Base-by-base conservation (phyloP, 2,888 invertebrate genomes). In the Chloroclystis v-ata region DNA sequence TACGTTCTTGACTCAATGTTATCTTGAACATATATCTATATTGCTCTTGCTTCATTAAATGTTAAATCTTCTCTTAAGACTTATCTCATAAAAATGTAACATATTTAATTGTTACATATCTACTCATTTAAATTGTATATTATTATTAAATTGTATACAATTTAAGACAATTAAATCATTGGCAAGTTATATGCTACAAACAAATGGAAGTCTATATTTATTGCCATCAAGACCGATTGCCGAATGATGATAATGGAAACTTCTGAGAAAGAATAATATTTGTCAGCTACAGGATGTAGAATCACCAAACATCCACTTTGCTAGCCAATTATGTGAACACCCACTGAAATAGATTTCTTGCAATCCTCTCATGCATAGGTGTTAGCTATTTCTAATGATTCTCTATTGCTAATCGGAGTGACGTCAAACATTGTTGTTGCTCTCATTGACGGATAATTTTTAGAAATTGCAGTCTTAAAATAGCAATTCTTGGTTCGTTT, bases 321-420 rank as follows among this genome's bases (percentile, higher is more conserved):
- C 65, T 40, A 56, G 59, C 56, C 58, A 59, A 56, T 52, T 59
- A 52, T 49, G 47, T 55, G 43, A 20, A 24, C 44, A 57, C 56
- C 42, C 54, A 47, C 44, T 63, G 58, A 67, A 69, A 69, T 72
- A 66, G 51, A 66, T 63, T 69, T 72, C 69, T 61, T 65, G 67
- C 61, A 63, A 68, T 63, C 47, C 57, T 65, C 63, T 64, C 61
- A 63, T 58, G 49, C 49, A 60, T 55, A 32, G 38, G 6, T 30
- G 9, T 30, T 13, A 46, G 26, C 39, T 43, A 45, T 56, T 53
- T 54, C 52, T 60, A 52, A 52, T 54, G 40, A 58, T 55, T 59
- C 53, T 57, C 56, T 30, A 60, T 60, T 43, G 48, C 39, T 35
- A 42, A 26, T 41, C 37, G 46, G 43, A 43, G 49, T 9, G n/a